These are phyloP conservation scores for Synanthedon vespiformis DNA, from an alignment of 2,888 invertebrate species.

Conservation along the genomic window DNA sequence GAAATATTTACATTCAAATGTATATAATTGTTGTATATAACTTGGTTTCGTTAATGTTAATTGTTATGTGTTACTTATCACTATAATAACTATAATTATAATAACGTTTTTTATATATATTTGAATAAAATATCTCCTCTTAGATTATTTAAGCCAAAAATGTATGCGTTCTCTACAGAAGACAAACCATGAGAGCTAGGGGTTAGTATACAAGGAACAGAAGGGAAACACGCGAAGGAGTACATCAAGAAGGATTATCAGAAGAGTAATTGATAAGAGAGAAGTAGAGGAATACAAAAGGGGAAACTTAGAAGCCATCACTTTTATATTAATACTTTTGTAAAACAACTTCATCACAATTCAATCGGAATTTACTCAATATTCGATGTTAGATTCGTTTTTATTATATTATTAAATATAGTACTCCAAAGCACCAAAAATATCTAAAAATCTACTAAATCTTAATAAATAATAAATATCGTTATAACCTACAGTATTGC, in stretches of 20 bases:
- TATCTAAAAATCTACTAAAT: constrained; percentile 49
- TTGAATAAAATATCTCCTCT: constrained; percentile 63
- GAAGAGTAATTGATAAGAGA: constrained; percentile 10
- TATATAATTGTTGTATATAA: constrained; percentile 62
- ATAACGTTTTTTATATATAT: constrained; percentile 63
- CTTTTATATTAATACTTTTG: constrained; percentile 11
- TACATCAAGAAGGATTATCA: constrained; percentile 26
- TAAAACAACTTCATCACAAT: constrained; percentile 20
- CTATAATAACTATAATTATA: constrained; percentile 47
- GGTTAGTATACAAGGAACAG: constrained; percentile 17
- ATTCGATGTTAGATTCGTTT: constrained; percentile 58
- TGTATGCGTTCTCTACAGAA: constrained; percentile 35
- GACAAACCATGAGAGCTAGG: constrained; percentile 34
- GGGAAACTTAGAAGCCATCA: not conserved
- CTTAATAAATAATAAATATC: constrained; percentile 33
- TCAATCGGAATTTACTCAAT: constrained; percentile 28
- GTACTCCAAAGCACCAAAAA: constrained; percentile 61
- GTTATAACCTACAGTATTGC: constrained; percentile 49
- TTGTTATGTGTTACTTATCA: constrained; percentile 27
- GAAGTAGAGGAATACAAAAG: constrained; percentile 3
- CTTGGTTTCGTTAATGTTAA: constrained; percentile 42
- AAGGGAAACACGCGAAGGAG: constrained; percentile 36
- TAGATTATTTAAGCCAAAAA: constrained; percentile 33
- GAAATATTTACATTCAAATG: constrained; percentile 57
- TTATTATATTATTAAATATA: constrained; percentile 30